Conservation (phyloP, 92 coral and sea anemone species). For the Virgularia gustaviana region DNA sequence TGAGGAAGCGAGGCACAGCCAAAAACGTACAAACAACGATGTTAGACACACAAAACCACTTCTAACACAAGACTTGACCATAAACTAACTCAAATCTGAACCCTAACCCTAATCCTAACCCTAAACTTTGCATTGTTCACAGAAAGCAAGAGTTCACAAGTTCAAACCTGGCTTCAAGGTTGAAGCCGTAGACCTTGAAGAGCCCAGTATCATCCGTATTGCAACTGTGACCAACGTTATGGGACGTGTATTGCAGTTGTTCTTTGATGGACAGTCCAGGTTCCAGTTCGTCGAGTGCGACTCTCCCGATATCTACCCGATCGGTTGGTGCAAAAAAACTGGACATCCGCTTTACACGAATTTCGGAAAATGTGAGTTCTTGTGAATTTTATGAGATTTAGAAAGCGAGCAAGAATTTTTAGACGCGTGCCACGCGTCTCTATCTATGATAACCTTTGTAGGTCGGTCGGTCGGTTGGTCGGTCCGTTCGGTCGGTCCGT, state of each 20-base stretch:
- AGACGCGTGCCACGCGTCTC: not conserved
- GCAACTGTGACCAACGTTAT: slow-evolving; percentile 87
- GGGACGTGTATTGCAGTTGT: slow-evolving; percentile 82
- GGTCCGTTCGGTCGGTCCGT: too few relatives aligned
- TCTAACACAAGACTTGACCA: too few relatives aligned
- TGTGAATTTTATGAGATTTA: not conserved
- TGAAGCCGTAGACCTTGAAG: slow-evolving; percentile 85
- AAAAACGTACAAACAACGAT: too few relatives aligned
- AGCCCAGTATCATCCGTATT: slow-evolving; percentile 72
- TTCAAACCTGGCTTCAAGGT: slow-evolving; percentile 87
- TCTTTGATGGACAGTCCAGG: slow-evolving; percentile 87
- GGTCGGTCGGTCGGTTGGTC: too few relatives aligned
- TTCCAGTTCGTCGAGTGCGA: slow-evolving; percentile 94
- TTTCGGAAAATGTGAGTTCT: slow-evolving; percentile 83
- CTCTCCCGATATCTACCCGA: slow-evolving; percentile 82
- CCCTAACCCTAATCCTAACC: too few relatives aligned
- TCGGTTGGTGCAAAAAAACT: slow-evolving; percentile 92
- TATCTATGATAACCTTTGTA: not conserved
- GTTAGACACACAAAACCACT: too few relatives aligned
- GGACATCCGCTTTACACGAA: slow-evolving; percentile 82
- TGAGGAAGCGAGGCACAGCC: too few relatives aligned
- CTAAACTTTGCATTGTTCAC: too few relatives aligned
- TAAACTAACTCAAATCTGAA: too few relatives aligned
- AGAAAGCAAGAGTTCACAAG: slow-evolving; percentile 78
- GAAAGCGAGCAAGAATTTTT: not conserved